Evolutionary conservation across 2,113 vertebrate species (phyloP), one percentile per base, ranked within the genome.

Genomic region (Cyrtonyx montezumae): DNA sequence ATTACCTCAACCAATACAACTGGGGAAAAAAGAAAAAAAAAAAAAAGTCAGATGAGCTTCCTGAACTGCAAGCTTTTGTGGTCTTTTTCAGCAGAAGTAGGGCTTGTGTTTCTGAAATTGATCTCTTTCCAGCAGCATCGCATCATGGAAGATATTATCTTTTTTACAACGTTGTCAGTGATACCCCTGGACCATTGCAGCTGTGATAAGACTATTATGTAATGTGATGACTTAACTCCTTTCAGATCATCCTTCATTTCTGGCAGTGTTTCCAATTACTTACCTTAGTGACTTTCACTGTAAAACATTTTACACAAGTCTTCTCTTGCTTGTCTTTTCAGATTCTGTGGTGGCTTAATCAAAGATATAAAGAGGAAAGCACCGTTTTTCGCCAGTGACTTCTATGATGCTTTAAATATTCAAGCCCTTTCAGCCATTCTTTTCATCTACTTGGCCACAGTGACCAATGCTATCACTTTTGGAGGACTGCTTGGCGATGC

Each of bases 391-490:
- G 93, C 98, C 96, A 99, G 99, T 30, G 99, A 99, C 96, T 99
- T 99, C 97, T 99, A 99, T 0, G 99, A 99, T 2, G 99, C 97
- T 78, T 95, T 99, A 91, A 98, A 99, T 91, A 99, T 99, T 93
- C 99, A 99, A 96, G 98, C 99, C 36, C 98, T 99, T 86, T 99
- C 99, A 36, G 98, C 99, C 91, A 98, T 99, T 87, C 97, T 99
- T 90, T 99, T 99, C 93, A 99, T 99, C 93, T 99, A 99, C 97
- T 95, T 99, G 97, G 99, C 98, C 91, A 99, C 99, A 3, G 99
- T 99, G 85, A 99, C 99, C 49, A 99, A 99, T 1, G 99, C 99
- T 81, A 99, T 99, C 98, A 99, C 99, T 37, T 99, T 99, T 8
- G 99, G 99, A 55, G 99, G 99, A 14, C 96, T 99, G 93, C 98